These are phyloP conservation scores for Heliconius ismenius DNA, from an alignment of 2,888 invertebrate genomes.

Conservation along the genomic window DNA sequence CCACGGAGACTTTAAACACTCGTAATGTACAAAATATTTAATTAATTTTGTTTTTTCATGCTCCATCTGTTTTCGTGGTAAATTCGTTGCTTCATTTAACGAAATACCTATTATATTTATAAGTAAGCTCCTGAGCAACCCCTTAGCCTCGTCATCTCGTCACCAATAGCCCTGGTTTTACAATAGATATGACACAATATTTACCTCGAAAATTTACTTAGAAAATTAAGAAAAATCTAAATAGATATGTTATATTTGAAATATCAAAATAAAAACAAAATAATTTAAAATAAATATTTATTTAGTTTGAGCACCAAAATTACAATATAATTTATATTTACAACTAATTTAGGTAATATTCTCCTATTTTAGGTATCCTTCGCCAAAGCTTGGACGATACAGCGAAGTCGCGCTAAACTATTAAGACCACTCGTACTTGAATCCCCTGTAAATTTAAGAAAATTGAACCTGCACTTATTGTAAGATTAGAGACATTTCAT, in stretches of 20 bases:
- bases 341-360: conserved; percentile 4
- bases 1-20: too few species aligned
- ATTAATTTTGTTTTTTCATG: too few species aligned
- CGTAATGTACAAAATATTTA: too few species aligned
- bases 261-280: not conserved
- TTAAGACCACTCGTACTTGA: conserved; percentile 67
- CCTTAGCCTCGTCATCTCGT: too few species aligned
- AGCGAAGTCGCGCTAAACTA: conserved; percentile 85
- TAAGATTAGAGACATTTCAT: not conserved
- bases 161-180: too few species aligned
- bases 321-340: conserved; percentile 23
- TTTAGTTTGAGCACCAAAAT: conserved; percentile 40
- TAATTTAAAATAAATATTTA: conserved; percentile 38
- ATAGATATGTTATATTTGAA: not conserved
- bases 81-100: too few species aligned
- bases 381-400: conserved; percentile 87
- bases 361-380: conserved; percentile 57
- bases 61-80: too few species aligned
- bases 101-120: too few species aligned
- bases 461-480: not conserved
- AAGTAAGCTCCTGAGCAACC: too few species aligned
- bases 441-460: conserved; percentile 57
- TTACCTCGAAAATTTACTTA: too few species aligned
- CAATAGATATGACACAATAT: too few species aligned
- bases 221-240: not conserved